These are phyloP conservation scores for Catocala sponsa DNA, from an alignment of 2,888 invertebrate genomes.

Conservation along the genomic window DNA sequence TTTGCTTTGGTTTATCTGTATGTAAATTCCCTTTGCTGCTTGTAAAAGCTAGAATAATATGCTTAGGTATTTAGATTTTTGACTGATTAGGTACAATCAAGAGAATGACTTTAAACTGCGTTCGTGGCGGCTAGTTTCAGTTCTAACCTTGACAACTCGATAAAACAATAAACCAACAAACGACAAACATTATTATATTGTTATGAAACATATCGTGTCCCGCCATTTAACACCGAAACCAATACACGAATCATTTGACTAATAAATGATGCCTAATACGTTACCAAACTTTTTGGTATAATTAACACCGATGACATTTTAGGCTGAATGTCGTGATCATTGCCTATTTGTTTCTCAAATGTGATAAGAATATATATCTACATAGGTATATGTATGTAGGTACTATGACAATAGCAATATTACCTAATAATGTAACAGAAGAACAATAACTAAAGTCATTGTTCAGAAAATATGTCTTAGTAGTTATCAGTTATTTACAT, in stretches of 20 bases:
- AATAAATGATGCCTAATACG: constrained; percentile 53
- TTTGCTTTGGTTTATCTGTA: too few relatives aligned
- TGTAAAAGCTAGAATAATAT: too few relatives aligned
- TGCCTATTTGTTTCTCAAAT: constrained; percentile 31
- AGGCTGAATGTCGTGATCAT: constrained; percentile 45
- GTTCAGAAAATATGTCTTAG: too few relatives aligned
- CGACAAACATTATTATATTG: constrained; percentile 59
- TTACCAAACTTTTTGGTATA: constrained; percentile 32
- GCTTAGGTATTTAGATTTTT: too few relatives aligned
- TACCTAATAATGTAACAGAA: too few relatives aligned
- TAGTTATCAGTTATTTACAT: too few relatives aligned
- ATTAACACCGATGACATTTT: constrained; percentile 42
- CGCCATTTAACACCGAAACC: constrained; percentile 62
- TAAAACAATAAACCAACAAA: constrained; percentile 46
- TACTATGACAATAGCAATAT: too few relatives aligned
- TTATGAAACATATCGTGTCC: constrained; percentile 67
- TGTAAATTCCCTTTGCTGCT: too few relatives aligned
- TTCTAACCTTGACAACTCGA: constrained; percentile 39
- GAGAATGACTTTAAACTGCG: too few relatives aligned
- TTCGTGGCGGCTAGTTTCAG: neutral
- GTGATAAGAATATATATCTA: constrained; percentile 6
- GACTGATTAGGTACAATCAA: too few relatives aligned
- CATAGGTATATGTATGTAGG: too few relatives aligned
- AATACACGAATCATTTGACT: constrained; percentile 61
- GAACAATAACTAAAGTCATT: too few relatives aligned